phyloP scores from a whole-genome alignment of 1,140 invertebrate genomes.

The Bemisia tabaci region DNA sequence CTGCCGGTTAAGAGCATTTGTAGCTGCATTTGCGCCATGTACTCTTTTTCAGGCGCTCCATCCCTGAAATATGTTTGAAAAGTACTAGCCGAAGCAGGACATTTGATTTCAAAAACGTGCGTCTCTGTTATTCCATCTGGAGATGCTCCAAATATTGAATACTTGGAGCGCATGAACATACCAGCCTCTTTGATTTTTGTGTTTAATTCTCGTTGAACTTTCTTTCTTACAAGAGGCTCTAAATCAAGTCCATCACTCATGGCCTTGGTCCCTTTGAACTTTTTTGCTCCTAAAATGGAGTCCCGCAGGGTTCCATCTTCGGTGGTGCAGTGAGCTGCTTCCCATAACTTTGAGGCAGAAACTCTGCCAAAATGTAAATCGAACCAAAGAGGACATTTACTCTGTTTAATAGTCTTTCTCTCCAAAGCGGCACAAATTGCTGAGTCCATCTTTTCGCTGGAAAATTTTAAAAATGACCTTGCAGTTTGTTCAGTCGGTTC shows the following conservation, averaged over 20 bases:
- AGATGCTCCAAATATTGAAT: conserved; percentile 28
- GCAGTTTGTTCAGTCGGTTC: no score
- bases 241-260: background rate
- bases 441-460: no score
- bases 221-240: conserved; percentile 5
- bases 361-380: conserved; percentile 24
- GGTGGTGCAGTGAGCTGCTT: conserved; percentile 12
- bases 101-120: conserved; percentile 35
- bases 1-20: conserved; percentile 34
- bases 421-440: no score
- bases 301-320: background rate
- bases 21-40: conserved; percentile 35
- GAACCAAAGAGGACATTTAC: conserved; percentile 15
- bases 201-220: conserved; percentile 2
- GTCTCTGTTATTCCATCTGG: conserved; percentile 34
- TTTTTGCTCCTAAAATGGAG: conserved; percentile 4
- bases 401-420: conserved; percentile 7
- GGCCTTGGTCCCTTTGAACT: background rate
- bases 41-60: conserved; percentile 28
- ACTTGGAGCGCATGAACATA: conserved; percentile 16
- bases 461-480: no score
- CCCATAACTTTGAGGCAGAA: conserved; percentile 23
- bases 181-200: conserved; percentile 16
- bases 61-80: conserved; percentile 28
- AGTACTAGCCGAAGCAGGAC: conserved; percentile 30